These are phyloP conservation scores for Aythya baeri DNA, from an alignment of 2,113 vertebrate genomes.

Conservation along the genomic window DNA sequence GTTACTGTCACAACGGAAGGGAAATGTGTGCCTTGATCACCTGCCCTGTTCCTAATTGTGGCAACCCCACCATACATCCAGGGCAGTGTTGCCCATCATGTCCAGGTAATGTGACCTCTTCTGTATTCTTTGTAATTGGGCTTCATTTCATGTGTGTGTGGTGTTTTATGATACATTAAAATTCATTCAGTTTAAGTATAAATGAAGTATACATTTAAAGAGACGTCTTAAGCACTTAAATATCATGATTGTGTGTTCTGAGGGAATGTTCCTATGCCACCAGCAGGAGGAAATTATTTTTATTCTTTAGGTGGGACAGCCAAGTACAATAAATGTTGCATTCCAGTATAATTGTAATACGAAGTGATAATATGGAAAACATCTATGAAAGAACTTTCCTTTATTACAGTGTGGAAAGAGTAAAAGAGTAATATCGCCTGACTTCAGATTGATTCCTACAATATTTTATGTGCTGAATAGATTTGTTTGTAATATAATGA, in stretches of 20 bases:
- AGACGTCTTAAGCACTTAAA: neutral
- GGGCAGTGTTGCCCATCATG: constrained; percentile 90
- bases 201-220: neutral
- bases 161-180: neutral
- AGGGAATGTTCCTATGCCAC: neutral
- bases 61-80: constrained; percentile 84
- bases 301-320: neutral
- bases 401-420: neutral
- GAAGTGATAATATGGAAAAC: neutral
- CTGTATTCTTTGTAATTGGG: accelerated
- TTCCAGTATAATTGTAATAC: neutral
- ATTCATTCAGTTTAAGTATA: neutral
- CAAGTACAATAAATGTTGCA: neutral
- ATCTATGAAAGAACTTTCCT: neutral
- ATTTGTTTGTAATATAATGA: neutral
- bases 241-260: neutral
- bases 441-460: neutral
- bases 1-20: constrained; percentile 87
- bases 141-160: neutral
- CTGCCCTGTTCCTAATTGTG: constrained; percentile 87
- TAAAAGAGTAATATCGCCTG: neutral
- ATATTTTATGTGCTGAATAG: neutral
- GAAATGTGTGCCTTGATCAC: constrained; percentile 93
- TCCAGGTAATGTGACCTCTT: constrained; percentile 77
- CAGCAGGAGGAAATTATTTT: neutral